These are phyloP conservation scores for Nyctibius grandis DNA, from an alignment of 2,797 vertebrate species.

Conservation along the genomic window DNA sequence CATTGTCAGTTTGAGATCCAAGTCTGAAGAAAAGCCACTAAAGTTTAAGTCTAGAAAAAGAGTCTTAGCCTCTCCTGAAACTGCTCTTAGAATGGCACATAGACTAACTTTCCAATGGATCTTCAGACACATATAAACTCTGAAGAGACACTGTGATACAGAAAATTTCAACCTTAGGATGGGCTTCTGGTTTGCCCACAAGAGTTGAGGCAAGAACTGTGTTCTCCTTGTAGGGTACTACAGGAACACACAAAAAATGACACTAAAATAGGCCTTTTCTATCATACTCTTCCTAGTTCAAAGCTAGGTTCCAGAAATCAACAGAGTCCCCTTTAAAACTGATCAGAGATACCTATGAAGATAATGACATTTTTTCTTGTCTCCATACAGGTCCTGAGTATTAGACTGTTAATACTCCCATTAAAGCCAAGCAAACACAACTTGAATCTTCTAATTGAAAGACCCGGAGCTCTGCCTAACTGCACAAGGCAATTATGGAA, in stretches of 20 bases:
- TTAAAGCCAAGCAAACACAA: not conserved
- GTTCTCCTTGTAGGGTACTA: not conserved
- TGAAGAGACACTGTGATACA: not conserved
- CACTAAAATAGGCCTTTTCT: not conserved
- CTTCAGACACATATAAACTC: not conserved
- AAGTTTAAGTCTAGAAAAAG: not conserved
- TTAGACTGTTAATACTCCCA: not conserved
- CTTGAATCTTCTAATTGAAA: not conserved
- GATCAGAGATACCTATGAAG: not conserved
- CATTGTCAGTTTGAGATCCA: not conserved
- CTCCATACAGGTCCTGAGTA: not conserved
- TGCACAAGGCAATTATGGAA: not conserved
- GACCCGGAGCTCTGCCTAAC: not conserved
- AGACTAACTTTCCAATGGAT: not conserved
- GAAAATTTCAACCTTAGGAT: not conserved
- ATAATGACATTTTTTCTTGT: not conserved
- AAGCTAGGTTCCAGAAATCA: not conserved
- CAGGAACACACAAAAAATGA: not conserved
- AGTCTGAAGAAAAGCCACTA: not conserved
- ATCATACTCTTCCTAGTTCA: not conserved
- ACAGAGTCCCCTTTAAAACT: not conserved
- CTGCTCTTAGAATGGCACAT: not conserved
- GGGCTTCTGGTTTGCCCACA: not conserved
- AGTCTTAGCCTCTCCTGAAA: not conserved
- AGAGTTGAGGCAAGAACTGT: not conserved